Evolutionary conservation across 2,797 vertebrate species (phyloP).

Genomic region (Pseudocheirus occidentalis): DNA sequence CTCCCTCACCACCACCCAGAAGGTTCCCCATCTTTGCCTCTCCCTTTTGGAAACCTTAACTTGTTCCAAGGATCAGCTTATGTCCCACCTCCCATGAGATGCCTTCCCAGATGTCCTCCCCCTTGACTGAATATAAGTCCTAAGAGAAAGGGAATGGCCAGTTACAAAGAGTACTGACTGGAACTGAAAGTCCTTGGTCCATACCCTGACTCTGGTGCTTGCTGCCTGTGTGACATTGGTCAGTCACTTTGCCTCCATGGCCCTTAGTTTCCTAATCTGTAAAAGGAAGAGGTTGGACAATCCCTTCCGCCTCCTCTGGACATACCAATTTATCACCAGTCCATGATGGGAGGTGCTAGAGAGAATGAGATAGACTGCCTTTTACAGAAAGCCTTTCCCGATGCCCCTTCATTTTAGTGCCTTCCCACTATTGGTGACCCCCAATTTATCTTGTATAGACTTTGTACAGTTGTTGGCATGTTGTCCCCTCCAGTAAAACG

Average conservation of each 20-base stretch:
- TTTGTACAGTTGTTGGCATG: neutral
- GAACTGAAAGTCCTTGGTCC: neutral
- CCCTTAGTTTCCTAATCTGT: constrained; percentile 22
- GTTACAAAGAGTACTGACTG: neutral
- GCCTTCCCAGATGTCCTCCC: neutral
- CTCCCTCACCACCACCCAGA: neutral
- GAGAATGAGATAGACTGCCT: neutral
- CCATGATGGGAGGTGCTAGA: neutral
- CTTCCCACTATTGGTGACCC: neutral
- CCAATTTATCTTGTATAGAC: neutral
- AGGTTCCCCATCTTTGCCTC: neutral
- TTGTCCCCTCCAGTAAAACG: neutral
- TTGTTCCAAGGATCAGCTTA: neutral
- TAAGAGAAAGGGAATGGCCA: neutral
- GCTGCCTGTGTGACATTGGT: neutral
- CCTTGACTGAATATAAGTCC: neutral
- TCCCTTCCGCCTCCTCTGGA: neutral
- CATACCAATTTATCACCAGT: neutral
- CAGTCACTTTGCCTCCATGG: neutral
- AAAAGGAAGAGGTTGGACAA: neutral
- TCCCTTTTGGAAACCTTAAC: neutral
- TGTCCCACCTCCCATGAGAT: neutral
- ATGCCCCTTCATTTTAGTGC: neutral
- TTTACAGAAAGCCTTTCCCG: neutral
- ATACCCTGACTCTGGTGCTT: constrained; percentile 9